Percentiles rank a stretch among this genome's conserved stretches.
phyloP scores from a whole-genome alignment of 2,113 vertebrate species.

The Paedocypris sp. region DNA sequence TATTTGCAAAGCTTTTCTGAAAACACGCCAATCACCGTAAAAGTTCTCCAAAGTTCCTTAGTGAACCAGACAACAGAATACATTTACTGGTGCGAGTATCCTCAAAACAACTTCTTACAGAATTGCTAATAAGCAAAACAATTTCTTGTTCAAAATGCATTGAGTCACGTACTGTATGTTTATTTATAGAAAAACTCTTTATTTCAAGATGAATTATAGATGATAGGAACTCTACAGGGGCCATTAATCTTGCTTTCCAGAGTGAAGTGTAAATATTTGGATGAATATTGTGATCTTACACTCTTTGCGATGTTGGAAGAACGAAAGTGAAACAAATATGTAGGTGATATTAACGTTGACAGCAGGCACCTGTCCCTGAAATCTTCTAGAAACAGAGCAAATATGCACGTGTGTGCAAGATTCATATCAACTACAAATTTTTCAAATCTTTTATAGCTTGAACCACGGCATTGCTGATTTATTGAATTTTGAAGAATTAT shows the following conservation, averaged over 20 bases:
- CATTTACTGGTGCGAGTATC: not conserved
- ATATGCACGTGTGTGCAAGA: too few species aligned
- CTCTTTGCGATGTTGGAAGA: not conserved
- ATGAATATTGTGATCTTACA: not conserved
- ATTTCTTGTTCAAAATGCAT: conserved; percentile 1
- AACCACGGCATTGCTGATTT: too few species aligned
- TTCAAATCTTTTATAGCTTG: too few species aligned
- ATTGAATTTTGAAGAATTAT: too few species aligned
- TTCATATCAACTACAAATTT: too few species aligned
- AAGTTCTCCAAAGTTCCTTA: not conserved
- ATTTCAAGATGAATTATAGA: conserved; percentile 9
- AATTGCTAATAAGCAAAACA: not conserved
- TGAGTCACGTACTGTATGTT: not conserved
- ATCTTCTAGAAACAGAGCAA: too few species aligned
- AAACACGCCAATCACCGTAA: not conserved
- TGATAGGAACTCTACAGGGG: not conserved
- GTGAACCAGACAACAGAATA: not conserved
- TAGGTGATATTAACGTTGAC: not conserved
- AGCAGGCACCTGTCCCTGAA: not conserved
- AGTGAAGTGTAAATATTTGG: conserved; percentile 17
- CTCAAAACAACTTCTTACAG: conserved; percentile 18
- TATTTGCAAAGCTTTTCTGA: not conserved
- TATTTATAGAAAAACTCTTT: conserved; percentile 10
- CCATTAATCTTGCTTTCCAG: not conserved
- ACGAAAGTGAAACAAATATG: not conserved